Evolutionary conservation across 2,113 vertebrate species (phyloP).

Genomic region (Vidua chalybeata): DNA sequence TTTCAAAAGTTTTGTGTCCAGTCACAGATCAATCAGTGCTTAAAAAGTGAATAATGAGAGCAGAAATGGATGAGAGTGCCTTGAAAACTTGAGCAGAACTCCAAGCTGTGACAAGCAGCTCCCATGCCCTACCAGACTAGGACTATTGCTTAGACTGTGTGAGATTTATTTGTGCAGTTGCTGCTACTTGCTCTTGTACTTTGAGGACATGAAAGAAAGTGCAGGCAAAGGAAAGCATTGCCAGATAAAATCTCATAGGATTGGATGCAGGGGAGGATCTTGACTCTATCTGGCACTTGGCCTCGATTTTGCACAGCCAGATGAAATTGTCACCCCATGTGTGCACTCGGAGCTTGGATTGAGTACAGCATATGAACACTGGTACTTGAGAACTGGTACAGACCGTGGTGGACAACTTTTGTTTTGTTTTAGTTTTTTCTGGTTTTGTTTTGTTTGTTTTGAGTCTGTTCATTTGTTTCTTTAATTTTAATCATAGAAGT

Average conservation of each 20-base stretch:
- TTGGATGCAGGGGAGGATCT: not conserved
- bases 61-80: not conserved
- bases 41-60: not conserved
- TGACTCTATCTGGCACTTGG: not conserved
- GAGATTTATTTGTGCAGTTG: not conserved
- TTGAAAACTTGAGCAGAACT: not conserved
- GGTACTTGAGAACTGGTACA: not conserved
- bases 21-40: not conserved
- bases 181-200: not conserved
- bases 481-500: not conserved
- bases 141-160: not conserved
- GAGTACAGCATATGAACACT: not conserved
- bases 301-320: not conserved
- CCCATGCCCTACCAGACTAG: not conserved
- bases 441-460: not conserved
- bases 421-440: not conserved
- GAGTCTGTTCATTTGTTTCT: not conserved
- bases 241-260: not conserved
- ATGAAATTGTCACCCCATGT: not conserved
- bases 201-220: not conserved
- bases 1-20: not conserved
- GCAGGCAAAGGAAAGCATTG: not conserved
- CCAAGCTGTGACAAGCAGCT: not conserved
- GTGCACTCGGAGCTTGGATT: accelerated
- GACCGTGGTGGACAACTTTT: not conserved